Conservation (phyloP, 1,140 invertebrate genomes). For the Bombus pascuorum region DNA sequence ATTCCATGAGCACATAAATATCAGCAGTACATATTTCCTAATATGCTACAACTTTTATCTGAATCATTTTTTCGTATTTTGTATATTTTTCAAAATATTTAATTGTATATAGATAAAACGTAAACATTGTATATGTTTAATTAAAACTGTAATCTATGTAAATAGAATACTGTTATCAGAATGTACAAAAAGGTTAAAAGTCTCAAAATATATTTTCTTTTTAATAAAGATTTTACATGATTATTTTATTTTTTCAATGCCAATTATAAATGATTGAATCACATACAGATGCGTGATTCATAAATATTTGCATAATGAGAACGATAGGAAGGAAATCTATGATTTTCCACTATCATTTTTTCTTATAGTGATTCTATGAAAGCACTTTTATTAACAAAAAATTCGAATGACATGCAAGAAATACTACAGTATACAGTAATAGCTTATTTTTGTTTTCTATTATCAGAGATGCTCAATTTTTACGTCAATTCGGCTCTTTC, state of each 20-base stretch:
- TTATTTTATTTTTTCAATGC: neutral
- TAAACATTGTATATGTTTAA: neutral
- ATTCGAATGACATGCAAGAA: too few species aligned
- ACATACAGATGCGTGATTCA: neutral
- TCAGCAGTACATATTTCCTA: too few species aligned
- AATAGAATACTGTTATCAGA: conserved; percentile 19
- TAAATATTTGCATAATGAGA: neutral
- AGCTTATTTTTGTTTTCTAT: too few species aligned
- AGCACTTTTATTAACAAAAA: neutral
- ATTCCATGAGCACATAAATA: too few species aligned
- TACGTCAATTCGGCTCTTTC: too few species aligned
- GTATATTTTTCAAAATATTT: too few species aligned
- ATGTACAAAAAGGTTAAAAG: conserved; percentile 17
- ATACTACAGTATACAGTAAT: too few species aligned
- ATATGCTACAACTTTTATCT: too few species aligned
- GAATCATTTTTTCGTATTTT: too few species aligned
- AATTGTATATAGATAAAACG: too few species aligned
- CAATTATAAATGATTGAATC: neutral
- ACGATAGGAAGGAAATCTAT: neutral
- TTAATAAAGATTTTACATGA: neutral
- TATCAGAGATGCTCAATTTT: too few species aligned
- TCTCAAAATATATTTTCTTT: conserved; percentile 26
- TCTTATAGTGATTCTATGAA: neutral
- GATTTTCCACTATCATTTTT: neutral
- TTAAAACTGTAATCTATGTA: neutral